Conservation (phyloP, 2,797 vertebrate species). For the Meda fulgida region DNA sequence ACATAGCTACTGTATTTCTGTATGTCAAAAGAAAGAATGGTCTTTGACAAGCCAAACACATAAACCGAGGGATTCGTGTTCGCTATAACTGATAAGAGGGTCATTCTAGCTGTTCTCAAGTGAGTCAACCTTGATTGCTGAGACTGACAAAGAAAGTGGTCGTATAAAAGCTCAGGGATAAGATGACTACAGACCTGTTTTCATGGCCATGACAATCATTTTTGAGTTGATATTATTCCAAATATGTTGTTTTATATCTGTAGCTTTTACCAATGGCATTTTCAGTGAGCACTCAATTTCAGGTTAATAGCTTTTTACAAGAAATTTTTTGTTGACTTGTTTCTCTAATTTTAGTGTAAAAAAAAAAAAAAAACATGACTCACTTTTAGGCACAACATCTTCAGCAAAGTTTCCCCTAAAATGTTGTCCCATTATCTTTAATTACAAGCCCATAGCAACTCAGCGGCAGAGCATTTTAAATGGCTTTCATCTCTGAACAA, state of each 20-base stretch:
- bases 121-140: not conserved
- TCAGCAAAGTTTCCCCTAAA: slow-evolving; percentile 1
- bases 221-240: not conserved
- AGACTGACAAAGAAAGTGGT: not conserved
- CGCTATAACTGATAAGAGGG: not conserved
- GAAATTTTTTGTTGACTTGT: slow-evolving; percentile 20
- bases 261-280: not conserved
- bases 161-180: not conserved
- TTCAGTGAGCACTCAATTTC: not conserved
- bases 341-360: slow-evolving; percentile 22
- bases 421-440: slow-evolving; percentile 45
- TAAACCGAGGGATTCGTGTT: not conserved
- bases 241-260: not conserved
- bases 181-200: not conserved
- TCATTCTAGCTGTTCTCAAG: not conserved
- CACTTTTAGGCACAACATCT: slow-evolving; percentile 12
- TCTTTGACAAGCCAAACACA: slow-evolving; percentile 7
- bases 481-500: slow-evolving; percentile 32
- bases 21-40: not conserved
- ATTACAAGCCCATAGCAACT: slow-evolving; percentile 25
- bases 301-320: not conserved
- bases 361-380: slow-evolving; percentile 30
- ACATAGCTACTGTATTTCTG: not conserved
- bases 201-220: not conserved
- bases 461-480: not conserved